These are phyloP conservation scores for Tethya wilhelma DNA, from an alignment of 37 sponge, comb jelly and placozoan genomes.

Conservation along the genomic window DNA sequence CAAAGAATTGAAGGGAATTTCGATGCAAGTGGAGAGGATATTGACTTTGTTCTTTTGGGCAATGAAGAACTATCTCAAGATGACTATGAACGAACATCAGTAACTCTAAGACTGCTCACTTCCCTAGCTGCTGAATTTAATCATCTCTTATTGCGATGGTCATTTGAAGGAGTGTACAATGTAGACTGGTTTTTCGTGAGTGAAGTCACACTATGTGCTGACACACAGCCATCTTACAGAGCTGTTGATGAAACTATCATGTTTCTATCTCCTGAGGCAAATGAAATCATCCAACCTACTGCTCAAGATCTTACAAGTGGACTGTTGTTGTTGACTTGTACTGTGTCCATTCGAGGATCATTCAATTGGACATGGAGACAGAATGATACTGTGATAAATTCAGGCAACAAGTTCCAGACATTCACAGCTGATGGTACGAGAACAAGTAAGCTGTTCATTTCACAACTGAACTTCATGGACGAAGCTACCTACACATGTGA, in stretches of 20 bases:
- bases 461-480: slow-evolving; percentile 14
- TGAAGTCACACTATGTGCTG: slow-evolving; percentile 36
- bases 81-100: slow-evolving; percentile 1
- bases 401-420: background rate
- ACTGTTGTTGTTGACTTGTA: slow-evolving; percentile 19
- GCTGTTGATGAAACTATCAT: background rate
- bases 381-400: background rate
- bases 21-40: background rate
- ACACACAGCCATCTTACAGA: background rate
- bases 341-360: slow-evolving; percentile 15
- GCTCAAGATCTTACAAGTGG: slow-evolving; percentile 12
- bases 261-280: background rate
- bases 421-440: slow-evolving; percentile 41
- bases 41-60: background rate
- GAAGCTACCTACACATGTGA: slow-evolving; percentile 33
- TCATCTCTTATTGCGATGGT: background rate
- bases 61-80: slow-evolving; percentile 18
- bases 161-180: slow-evolving; percentile 3
- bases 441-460: slow-evolving; percentile 33
- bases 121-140: background rate
- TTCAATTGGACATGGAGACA: slow-evolving; percentile 42
- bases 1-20: slow-evolving; percentile 1
- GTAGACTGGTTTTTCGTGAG: slow-evolving; percentile 44
- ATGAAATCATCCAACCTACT: background rate
- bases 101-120: background rate